phyloP scores from a whole-genome alignment of 2,888 invertebrate species.

The Ectemnius lituratus region DNA sequence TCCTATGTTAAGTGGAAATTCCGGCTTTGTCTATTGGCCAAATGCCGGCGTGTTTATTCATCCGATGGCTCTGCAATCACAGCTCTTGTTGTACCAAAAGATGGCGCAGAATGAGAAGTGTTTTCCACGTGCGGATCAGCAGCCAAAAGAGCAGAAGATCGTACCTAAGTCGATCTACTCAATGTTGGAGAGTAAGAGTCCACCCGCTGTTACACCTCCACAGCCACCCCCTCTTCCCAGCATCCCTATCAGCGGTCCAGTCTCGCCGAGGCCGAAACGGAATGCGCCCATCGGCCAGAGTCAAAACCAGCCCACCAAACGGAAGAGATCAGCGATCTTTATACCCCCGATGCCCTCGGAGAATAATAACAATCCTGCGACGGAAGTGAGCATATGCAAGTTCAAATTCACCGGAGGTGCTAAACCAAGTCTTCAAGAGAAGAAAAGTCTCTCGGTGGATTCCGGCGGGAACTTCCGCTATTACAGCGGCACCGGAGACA shows the following conservation, averaged over 20 bases:
- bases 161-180: slow-evolving; percentile 78
- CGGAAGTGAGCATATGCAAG: slow-evolving; percentile 94
- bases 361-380: slow-evolving; percentile 86
- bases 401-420: slow-evolving; percentile 96
- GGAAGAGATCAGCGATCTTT: slow-evolving; percentile 90
- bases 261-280: slow-evolving; percentile 78
- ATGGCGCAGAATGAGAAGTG: slow-evolving; percentile 81
- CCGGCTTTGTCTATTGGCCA: slow-evolving; percentile 85
- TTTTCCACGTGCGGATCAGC: slow-evolving; percentile 51
- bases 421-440: slow-evolving; percentile 92
- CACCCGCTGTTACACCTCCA: slow-evolving; percentile 40
- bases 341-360: slow-evolving; percentile 90
- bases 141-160: slow-evolving; percentile 69
- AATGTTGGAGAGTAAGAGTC: slow-evolving; percentile 69
- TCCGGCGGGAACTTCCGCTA: slow-evolving; percentile 93
- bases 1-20: slow-evolving; percentile 73
- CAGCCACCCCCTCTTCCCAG: slow-evolving; percentile 66
- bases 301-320: slow-evolving; percentile 80
- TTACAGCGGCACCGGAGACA: slow-evolving; percentile 91
- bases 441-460: slow-evolving; percentile 94
- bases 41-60: slow-evolving; percentile 86
- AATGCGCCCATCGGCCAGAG: slow-evolving; percentile 73
- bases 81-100: slow-evolving; percentile 87
- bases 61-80: slow-evolving; percentile 86
- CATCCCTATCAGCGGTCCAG: slow-evolving; percentile 54